phyloP scores from a whole-genome alignment of 2,113 vertebrate species.

The Enhydra lutris region DNA sequence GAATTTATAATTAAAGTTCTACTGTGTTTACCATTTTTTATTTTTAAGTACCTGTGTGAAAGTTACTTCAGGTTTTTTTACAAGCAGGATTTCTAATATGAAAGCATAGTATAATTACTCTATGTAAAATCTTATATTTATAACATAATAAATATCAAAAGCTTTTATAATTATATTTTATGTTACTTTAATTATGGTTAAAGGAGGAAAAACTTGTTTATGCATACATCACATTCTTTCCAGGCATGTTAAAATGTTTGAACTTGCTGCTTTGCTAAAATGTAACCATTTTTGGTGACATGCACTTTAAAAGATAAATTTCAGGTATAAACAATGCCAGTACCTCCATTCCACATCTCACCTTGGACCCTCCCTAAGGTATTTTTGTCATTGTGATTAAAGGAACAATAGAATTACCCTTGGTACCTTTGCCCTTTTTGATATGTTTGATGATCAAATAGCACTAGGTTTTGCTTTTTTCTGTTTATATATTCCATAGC shows the following conservation, averaged over 20 bases:
- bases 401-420: conserved; percentile 36
- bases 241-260: conserved; percentile 45
- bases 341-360: background rate
- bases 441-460: conserved; percentile 34
- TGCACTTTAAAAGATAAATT: conserved; percentile 27
- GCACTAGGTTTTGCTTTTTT: conserved; percentile 32
- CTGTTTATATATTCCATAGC: background rate
- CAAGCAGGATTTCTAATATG: conserved; percentile 26
- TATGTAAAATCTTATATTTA: conserved; percentile 35
- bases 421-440: background rate
- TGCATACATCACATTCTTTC: conserved; percentile 37
- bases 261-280: conserved; percentile 15
- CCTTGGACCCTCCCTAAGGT: background rate
- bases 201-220: background rate
- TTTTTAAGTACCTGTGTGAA: conserved; percentile 33
- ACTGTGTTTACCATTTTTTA: conserved; percentile 23
- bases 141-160: conserved; percentile 6
- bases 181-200: background rate
- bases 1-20: conserved; percentile 20
- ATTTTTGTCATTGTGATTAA: conserved; percentile 42
- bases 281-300: background rate
- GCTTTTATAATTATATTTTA: conserved; percentile 41
- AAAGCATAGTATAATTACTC: background rate
- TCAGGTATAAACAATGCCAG: background rate
- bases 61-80: conserved; percentile 43